phyloP scores from a whole-genome alignment of 1,140 invertebrate genomes.

The Eurosta solidaginis region DNA sequence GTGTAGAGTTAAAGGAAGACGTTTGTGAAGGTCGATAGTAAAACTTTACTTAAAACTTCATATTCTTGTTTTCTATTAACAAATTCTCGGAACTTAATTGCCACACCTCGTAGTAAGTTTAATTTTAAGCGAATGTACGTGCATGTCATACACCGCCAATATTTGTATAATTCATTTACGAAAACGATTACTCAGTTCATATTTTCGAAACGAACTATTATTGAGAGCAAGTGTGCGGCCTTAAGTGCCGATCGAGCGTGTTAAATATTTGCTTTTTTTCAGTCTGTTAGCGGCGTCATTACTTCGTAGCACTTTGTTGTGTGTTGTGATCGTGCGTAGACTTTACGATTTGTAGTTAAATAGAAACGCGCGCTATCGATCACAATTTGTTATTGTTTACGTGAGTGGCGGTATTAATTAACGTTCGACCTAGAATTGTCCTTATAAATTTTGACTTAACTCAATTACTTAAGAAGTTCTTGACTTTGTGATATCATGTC shows the following conservation, averaged over 20 bases:
- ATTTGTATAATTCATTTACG: background rate
- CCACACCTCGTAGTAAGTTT: background rate
- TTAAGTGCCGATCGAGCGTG: constrained; percentile 13
- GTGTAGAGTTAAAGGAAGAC: no score
- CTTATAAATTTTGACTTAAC: background rate
- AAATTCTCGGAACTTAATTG: no score
- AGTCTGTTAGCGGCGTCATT: background rate
- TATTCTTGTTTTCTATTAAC: no score
- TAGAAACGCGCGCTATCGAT: background rate
- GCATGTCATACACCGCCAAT: background rate
- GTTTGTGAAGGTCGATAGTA: no score
- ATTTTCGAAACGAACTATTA: background rate
- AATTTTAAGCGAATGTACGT: background rate
- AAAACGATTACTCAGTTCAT: background rate
- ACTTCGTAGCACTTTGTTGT: background rate
- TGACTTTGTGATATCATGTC: background rate
- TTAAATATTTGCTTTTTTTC: background rate
- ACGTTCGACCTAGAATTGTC: background rate
- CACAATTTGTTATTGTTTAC: background rate
- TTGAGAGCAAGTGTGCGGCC: background rate
- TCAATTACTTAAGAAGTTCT: background rate
- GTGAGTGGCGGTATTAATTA: background rate
- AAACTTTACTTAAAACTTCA: no score
- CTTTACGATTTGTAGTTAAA: no score
- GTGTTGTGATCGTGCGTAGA: no score